phyloP scores from a whole-genome alignment of 92 coral and sea anemone genomes.

The Nematostella vectensis region DNA sequence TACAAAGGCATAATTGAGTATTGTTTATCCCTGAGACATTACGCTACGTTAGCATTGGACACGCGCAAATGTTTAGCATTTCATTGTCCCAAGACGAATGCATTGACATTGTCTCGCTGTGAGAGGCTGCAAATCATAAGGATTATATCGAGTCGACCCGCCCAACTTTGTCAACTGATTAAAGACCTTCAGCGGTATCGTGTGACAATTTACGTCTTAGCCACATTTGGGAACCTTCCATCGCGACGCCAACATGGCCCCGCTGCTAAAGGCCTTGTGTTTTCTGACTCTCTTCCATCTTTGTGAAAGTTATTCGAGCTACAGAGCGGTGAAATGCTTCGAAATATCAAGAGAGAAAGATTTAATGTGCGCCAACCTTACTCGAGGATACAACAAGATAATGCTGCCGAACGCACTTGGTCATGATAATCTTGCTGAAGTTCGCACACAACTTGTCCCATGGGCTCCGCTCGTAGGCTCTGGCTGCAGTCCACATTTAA shows the following conservation, averaged over 20 bases:
- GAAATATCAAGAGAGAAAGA: too few relatives aligned
- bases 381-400: not conserved
- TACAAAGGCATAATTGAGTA: not conserved
- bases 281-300: not conserved
- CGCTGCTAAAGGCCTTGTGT: not conserved
- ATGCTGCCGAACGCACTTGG: not conserved
- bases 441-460: not conserved
- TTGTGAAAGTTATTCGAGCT: too few relatives aligned
- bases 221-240: not conserved
- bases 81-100: conserved; percentile 1
- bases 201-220: not conserved
- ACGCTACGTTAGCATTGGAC: not conserved
- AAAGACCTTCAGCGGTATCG: not conserved
- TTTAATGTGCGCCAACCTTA: not conserved
- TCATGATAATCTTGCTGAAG: not conserved
- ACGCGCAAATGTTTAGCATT: conserved; percentile 8
- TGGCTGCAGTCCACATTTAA: conserved; percentile 5
- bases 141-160: conserved; percentile 5
- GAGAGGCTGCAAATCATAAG: conserved; percentile 4
- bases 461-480: not conserved
- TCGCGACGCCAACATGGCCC: not conserved
- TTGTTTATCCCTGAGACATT: not conserved
- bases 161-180: not conserved
- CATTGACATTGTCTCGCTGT: not conserved
- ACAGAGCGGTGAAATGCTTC: too few relatives aligned